Evolutionary conservation across 2,113 vertebrate genomes (phyloP).

Genomic region (Lepus europaeus): DNA sequence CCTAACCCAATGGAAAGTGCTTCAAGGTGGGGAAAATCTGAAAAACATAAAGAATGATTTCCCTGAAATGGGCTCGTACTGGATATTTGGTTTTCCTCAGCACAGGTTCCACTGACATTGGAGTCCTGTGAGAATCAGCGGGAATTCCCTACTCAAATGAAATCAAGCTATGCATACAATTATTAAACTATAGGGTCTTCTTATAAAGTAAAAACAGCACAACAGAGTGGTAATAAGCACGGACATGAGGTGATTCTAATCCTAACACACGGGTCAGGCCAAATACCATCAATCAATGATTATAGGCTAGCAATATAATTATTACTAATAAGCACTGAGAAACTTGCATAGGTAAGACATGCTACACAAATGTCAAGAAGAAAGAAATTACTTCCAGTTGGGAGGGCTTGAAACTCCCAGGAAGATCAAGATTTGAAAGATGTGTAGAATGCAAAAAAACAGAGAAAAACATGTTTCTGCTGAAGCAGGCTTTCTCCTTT

Average conservation of each 20-base stretch:
- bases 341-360: neutral
- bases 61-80: slow-evolving; percentile 23
- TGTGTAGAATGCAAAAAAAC: fast-evolving
- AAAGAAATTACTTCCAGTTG: neutral
- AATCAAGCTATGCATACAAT: neutral
- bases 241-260: neutral
- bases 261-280: neutral
- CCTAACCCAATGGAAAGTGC: neutral
- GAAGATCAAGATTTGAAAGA: neutral
- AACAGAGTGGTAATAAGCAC: neutral
- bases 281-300: neutral
- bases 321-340: neutral
- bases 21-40: neutral
- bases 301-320: neutral
- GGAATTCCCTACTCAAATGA: slow-evolving; percentile 19
- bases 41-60: slow-evolving; percentile 46
- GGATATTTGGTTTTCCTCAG: slow-evolving; percentile 25
- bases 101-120: slow-evolving; percentile 7
- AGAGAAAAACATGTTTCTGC: neutral
- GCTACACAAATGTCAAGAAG: neutral
- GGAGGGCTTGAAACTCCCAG: neutral
- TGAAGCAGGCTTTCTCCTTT: neutral
- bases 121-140: slow-evolving; percentile 5
- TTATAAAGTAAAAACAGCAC: neutral
- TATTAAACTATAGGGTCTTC: neutral